These are phyloP conservation scores for Anisognathus igniventris DNA, from an alignment of 2,797 vertebrate species.

Conservation along the genomic window DNA sequence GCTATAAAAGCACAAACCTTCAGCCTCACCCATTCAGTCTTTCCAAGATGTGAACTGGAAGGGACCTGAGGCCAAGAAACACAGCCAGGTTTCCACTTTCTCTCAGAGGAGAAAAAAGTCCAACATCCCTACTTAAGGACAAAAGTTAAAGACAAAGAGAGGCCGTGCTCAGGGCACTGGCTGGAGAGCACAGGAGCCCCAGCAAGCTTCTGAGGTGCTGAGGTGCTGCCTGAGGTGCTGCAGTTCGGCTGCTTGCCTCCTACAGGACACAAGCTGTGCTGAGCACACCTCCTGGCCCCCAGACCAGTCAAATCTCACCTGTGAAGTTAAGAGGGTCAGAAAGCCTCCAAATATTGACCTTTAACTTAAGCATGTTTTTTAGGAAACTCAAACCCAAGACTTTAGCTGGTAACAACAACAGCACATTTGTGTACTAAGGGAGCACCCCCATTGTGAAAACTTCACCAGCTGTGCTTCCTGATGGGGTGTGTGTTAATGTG, in stretches of 20 bases:
- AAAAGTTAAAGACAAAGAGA: not conserved
- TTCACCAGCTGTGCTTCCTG: not conserved
- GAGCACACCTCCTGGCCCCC: not conserved
- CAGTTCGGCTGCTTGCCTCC: accelerated
- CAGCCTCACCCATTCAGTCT: not conserved
- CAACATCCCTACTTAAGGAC: not conserved
- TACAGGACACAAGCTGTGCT: not conserved
- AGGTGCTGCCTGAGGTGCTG: not conserved
- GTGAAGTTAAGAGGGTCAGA: not conserved
- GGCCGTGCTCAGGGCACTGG: accelerated
- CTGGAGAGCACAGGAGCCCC: accelerated
- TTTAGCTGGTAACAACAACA: not conserved
- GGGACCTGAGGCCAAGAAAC: not conserved
- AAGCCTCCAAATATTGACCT: not conserved
- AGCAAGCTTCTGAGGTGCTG: not conserved
- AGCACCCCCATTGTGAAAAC: not conserved
- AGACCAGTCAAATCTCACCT: not conserved
- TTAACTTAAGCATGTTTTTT: not conserved
- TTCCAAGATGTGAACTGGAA: not conserved
- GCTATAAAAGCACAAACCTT: not conserved
- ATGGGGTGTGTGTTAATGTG: not conserved
- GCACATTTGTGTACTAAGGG: not conserved
- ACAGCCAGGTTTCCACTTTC: not conserved
- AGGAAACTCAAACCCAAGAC: not conserved
- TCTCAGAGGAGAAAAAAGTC: not conserved